Conservation (phyloP, 2,888 invertebrate species). For the Metallyticus violacea region DNA sequence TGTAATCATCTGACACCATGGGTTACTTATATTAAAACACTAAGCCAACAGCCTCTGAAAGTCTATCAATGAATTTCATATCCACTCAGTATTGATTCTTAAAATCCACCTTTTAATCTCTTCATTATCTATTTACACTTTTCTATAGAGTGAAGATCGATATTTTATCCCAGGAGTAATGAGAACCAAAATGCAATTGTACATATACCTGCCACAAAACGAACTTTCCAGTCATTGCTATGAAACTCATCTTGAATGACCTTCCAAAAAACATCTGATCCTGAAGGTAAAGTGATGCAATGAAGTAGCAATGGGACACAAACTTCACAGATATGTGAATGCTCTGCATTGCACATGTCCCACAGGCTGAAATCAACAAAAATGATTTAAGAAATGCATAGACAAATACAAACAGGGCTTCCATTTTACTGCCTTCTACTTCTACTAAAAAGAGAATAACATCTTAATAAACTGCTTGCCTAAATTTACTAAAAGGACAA, state of each 20-base stretch:
- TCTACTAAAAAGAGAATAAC: no score
- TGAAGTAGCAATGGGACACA: slow-evolving; percentile 91
- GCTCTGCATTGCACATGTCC: slow-evolving; percentile 87
- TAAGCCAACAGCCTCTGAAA: no score
- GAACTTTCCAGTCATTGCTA: slow-evolving; percentile 78
- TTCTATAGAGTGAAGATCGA: no score
- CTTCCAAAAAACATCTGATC: slow-evolving; percentile 93
- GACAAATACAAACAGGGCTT: neutral
- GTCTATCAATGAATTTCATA: no score
- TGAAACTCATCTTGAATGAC: slow-evolving; percentile 95
- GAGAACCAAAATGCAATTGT: neutral
- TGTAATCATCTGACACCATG: no score
- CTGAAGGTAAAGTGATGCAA: slow-evolving; percentile 89
- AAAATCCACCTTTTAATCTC: neutral
- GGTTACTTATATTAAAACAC: no score
- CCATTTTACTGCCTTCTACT: no score
- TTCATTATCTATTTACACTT: neutral
- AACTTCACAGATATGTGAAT: slow-evolving; percentile 91
- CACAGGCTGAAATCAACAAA: slow-evolving; percentile 66
- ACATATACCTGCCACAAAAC: slow-evolving; percentile 81
- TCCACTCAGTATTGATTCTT: neutral
- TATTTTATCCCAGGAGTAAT: neutral
- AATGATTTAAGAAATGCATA: neutral
- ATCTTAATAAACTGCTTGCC: no score
- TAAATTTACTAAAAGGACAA: no score